Conservation (phyloP, 2,113 vertebrate species). For the Cyprinus carpio region DNA sequence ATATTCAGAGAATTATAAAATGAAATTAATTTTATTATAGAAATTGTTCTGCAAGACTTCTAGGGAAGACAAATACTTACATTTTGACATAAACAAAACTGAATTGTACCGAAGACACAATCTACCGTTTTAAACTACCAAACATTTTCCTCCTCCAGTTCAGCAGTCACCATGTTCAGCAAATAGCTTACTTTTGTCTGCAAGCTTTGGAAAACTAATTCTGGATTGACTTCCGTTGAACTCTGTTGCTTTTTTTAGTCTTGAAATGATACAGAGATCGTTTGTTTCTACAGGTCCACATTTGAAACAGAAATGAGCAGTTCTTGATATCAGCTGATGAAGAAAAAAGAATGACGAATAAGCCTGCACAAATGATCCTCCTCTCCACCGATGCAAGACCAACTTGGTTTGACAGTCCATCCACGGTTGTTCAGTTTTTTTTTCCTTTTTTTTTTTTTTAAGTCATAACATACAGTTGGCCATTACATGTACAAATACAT, state of each 20-base stretch:
- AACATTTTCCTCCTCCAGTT: slow-evolving; percentile 60
- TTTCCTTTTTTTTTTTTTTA: slow-evolving; percentile 60
- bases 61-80: slow-evolving; percentile 97
- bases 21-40: slow-evolving; percentile 99
- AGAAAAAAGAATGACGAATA: slow-evolving; percentile 80
- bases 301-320: slow-evolving; percentile 84
- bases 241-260: slow-evolving; percentile 76
- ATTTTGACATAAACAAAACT: slow-evolving; percentile 92
- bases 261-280: slow-evolving; percentile 76
- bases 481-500: slow-evolving; percentile 90
- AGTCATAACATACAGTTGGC: slow-evolving; percentile 90
- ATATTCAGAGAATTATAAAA: slow-evolving; percentile 91
- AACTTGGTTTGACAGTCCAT: slow-evolving; percentile 82
- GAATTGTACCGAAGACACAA: slow-evolving; percentile 93
- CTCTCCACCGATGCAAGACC: slow-evolving; percentile 76
- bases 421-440: slow-evolving; percentile 79
- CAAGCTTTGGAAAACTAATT: slow-evolving; percentile 81
- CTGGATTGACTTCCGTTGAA: slow-evolving; percentile 76
- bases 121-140: slow-evolving; percentile 86
- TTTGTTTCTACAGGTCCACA: slow-evolving; percentile 77
- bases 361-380: slow-evolving; percentile 75
- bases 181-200: slow-evolving; percentile 72
- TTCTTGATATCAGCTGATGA: slow-evolving; percentile 84
- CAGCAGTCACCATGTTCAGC: slow-evolving; percentile 78
- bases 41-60: slow-evolving; percentile 93